Evolutionary conservation across 2,113 vertebrate genomes (phyloP).

Genomic region (Vidua chalybeata): DNA sequence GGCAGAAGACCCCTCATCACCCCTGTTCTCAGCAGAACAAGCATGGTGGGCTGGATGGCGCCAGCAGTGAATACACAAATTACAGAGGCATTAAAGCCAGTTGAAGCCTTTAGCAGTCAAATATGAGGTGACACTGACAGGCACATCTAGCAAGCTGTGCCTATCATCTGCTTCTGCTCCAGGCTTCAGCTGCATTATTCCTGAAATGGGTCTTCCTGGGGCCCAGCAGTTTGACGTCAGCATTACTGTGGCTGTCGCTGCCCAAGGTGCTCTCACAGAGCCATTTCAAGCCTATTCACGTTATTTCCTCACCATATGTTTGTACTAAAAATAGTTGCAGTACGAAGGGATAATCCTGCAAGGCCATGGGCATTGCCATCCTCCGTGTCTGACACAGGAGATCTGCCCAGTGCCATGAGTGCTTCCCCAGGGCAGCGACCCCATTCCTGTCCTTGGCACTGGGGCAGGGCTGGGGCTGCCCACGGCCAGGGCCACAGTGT

Average conservation of each 20-base stretch:
- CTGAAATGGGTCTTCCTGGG: not conserved
- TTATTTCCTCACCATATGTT: constrained; percentile 58
- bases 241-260: not conserved
- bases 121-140: not conserved
- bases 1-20: not conserved
- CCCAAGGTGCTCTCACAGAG: constrained; percentile 57
- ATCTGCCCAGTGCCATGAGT: rapidly evolving
- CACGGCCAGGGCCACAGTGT: rapidly evolving
- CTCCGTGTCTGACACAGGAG: not conserved
- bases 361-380: not conserved
- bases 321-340: constrained; percentile 6
- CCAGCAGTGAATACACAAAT: not conserved
- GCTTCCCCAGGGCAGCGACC: rapidly evolving
- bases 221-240: constrained; percentile 12
- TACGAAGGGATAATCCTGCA: not conserved
- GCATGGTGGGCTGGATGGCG: not conserved
- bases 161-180: not conserved
- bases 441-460: rapidly evolving
- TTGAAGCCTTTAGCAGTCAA: not conserved
- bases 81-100: not conserved
- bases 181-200: not conserved
- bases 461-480: not conserved
- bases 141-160: not conserved
- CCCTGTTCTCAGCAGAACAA: not conserved
- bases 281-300: constrained; percentile 31